phyloP scores from a whole-genome alignment of 2,797 vertebrate genomes.

The Alca torda region DNA sequence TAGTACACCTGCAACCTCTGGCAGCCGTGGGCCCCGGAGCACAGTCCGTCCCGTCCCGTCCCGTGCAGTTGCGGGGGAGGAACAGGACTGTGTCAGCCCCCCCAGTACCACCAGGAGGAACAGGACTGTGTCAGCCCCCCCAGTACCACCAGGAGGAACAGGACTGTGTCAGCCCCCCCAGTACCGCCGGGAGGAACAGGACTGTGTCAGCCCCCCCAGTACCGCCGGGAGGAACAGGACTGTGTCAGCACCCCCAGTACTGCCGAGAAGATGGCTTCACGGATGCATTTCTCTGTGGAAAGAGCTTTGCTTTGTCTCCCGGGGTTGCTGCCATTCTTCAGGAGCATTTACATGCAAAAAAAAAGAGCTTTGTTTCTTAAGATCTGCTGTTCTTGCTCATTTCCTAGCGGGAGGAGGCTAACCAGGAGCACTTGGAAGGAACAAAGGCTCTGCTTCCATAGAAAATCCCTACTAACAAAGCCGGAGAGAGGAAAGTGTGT shows the following conservation, averaged over 20 bases:
- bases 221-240: too few relatives aligned
- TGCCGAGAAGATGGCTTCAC: background rate
- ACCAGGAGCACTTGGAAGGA: background rate
- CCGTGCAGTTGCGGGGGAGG: background rate
- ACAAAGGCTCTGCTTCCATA: conserved; percentile 54
- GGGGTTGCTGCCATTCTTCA: conserved; percentile 20
- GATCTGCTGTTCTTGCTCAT: conserved; percentile 38
- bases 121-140: background rate
- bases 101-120: background rate
- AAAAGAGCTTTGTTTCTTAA: conserved; percentile 31
- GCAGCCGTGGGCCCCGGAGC: background rate
- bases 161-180: too few relatives aligned
- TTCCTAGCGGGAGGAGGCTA: background rate
- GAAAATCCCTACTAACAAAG: conserved; percentile 41
- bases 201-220: background rate
- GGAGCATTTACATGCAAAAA: conserved; percentile 64
- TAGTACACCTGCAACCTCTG: background rate
- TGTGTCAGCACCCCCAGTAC: background rate
- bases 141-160: background rate
- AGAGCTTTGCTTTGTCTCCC: conserved; percentile 18
- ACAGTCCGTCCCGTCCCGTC: accelerated
- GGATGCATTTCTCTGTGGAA: background rate
- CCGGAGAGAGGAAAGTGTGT: background rate
- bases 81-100: background rate
- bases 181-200: background rate